phyloP scores from a whole-genome alignment of 2,113 vertebrate species.

The Nipponia nippon region DNA sequence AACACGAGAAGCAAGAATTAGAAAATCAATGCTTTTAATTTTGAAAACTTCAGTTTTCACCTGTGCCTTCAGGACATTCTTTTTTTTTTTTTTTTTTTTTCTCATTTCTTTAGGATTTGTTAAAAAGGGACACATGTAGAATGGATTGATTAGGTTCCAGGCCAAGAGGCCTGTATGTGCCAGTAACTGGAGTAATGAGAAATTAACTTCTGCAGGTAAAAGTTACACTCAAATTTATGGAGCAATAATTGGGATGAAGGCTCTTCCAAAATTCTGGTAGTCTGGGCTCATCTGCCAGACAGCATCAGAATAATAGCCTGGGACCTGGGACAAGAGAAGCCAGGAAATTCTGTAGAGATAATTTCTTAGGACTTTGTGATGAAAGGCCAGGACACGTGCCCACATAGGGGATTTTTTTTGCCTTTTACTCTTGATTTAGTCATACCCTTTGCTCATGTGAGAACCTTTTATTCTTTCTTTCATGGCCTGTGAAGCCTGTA shows the following conservation, averaged over 20 bases:
- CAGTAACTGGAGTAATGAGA: not conserved
- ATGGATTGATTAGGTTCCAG: not conserved
- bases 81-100: not conserved
- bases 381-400: not conserved
- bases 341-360: not conserved
- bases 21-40: not conserved
- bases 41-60: not conserved
- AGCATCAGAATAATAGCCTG: not conserved
- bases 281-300: not conserved
- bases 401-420: not conserved
- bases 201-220: not conserved
- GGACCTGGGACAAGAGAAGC: not conserved
- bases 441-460: not conserved
- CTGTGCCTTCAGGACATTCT: not conserved
- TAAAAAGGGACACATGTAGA: not conserved
- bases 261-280: not conserved
- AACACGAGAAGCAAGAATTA: not conserved
- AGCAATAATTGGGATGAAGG: not conserved
- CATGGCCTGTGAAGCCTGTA: too few species aligned
- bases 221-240: accelerated
- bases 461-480: not conserved
- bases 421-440: not conserved
- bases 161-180: not conserved
- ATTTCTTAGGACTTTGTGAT: not conserved
- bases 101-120: not conserved